These are phyloP conservation scores for Bubo scandiacus DNA, from an alignment of 2,113 vertebrate species.

Conservation along the genomic window DNA sequence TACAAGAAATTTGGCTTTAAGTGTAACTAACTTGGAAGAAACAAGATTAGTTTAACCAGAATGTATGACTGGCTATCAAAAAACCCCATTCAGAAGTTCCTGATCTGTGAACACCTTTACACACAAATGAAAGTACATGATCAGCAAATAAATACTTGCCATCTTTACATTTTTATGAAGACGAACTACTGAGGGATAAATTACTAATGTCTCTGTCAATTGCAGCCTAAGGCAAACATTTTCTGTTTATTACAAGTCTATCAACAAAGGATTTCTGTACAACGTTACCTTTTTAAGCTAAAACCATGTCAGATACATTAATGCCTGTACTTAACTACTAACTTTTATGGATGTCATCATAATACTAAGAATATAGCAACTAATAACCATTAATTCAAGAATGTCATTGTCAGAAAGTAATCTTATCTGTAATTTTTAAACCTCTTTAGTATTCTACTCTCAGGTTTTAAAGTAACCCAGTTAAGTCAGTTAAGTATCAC, in stretches of 20 bases:
- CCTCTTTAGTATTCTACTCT: neutral
- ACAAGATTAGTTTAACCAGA: neutral
- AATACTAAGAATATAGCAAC: neutral
- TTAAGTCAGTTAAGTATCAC: neutral
- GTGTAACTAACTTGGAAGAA: neutral
- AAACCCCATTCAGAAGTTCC: neutral
- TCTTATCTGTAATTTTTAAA: neutral
- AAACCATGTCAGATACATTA: neutral
- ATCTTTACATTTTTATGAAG: neutral
- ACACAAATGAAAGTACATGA: neutral
- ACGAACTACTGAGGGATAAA: neutral
- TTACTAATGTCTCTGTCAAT: neutral
- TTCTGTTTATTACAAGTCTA: neutral
- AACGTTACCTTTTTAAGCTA: neutral
- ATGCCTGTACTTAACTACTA: neutral
- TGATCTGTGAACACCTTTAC: neutral
- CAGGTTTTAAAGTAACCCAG: neutral
- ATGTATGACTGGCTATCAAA: neutral
- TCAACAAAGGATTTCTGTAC: neutral
- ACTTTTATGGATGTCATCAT: neutral
- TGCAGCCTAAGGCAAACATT: neutral
- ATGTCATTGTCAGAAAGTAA: neutral
- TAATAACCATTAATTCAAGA: neutral
- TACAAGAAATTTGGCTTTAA: neutral
- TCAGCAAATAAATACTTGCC: neutral